Conservation (phyloP, 2,888 invertebrate genomes). For the Nomada flava region DNA sequence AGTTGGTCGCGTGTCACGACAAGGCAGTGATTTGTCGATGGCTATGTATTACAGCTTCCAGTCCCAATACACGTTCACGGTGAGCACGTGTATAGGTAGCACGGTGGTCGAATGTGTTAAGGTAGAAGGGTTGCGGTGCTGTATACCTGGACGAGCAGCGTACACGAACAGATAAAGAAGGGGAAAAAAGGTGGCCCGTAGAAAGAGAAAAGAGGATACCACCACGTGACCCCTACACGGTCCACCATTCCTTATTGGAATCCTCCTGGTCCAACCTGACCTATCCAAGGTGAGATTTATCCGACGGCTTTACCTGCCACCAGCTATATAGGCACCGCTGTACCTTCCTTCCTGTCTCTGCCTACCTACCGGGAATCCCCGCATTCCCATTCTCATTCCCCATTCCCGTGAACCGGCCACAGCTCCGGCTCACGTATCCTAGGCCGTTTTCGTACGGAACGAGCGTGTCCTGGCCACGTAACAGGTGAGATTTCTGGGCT, state of each 20-base stretch:
- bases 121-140: slow-evolving; percentile 62
- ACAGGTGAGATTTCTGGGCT: slow-evolving; percentile 65
- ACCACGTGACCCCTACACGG: slow-evolving; percentile 76
- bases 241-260: slow-evolving; percentile 76
- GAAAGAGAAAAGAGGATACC: slow-evolving; percentile 53
- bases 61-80: slow-evolving; percentile 40
- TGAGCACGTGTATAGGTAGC: slow-evolving; percentile 57
- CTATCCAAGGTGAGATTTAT: slow-evolving; percentile 81
- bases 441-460: slow-evolving; percentile 50
- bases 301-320: slow-evolving; percentile 79
- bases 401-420: slow-evolving; percentile 58
- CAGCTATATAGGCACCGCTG: slow-evolving; percentile 63
- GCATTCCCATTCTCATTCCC: slow-evolving; percentile 66
- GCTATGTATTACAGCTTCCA: slow-evolving; percentile 33
- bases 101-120: slow-evolving; percentile 37
- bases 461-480: slow-evolving; percentile 57
- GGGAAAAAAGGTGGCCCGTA: slow-evolving; percentile 26
- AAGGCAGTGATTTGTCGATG: slow-evolving; percentile 78
- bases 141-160: slow-evolving; percentile 64
- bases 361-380: slow-evolving; percentile 68
- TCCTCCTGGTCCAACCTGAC: slow-evolving; percentile 78
- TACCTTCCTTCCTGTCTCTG: slow-evolving; percentile 59
- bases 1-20: slow-evolving; percentile 81
- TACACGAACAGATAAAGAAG: slow-evolving; percentile 42
- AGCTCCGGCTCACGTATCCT: slow-evolving; percentile 62